A percentile compares a stretch with the other conserved stretches of the same genome.
Evolutionary conservation across 2,797 vertebrate genomes (phyloP).

Genomic region (Pagetopsis macropterus): DNA sequence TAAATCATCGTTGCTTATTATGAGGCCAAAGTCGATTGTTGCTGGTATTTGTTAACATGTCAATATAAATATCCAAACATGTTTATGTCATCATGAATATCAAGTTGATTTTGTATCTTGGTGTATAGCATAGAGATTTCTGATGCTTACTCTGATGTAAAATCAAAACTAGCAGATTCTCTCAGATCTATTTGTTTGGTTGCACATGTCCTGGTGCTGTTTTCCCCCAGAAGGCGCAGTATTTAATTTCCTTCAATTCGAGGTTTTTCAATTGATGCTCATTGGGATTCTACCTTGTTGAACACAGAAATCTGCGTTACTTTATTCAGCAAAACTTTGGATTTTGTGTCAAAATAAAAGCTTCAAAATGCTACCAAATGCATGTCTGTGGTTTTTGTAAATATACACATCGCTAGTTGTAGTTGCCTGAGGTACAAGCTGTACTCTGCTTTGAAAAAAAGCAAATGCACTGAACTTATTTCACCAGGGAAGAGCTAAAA

Average conservation of each 20-base stretch:
- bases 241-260: slow-evolving; percentile 53
- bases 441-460: slow-evolving; percentile 26
- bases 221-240: slow-evolving; percentile 30
- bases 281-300: slow-evolving; percentile 41
- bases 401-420: background rate
- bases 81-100: slow-evolving; percentile 62
- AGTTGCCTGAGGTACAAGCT: background rate
- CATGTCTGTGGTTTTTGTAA: slow-evolving; percentile 31
- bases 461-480: slow-evolving; percentile 9
- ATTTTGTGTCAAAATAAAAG: slow-evolving; percentile 83
- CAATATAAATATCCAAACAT: slow-evolving; percentile 53
- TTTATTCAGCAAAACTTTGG: slow-evolving; percentile 71
- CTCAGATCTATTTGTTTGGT: slow-evolving; percentile 48
- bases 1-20: slow-evolving; percentile 68
- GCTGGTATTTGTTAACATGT: slow-evolving; percentile 68
- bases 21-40: slow-evolving; percentile 70
- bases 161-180: slow-evolving; percentile 42
- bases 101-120: slow-evolving; percentile 66
- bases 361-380: slow-evolving; percentile 54
- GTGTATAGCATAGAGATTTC: slow-evolving; percentile 60
- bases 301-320: slow-evolving; percentile 49
- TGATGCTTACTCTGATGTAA: slow-evolving; percentile 61
- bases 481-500: slow-evolving; percentile 13
- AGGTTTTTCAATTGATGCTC: slow-evolving; percentile 38
- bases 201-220: slow-evolving; percentile 52